Conservation (phyloP, 2,888 invertebrate species). For the Rhamnusium bicolor region DNA sequence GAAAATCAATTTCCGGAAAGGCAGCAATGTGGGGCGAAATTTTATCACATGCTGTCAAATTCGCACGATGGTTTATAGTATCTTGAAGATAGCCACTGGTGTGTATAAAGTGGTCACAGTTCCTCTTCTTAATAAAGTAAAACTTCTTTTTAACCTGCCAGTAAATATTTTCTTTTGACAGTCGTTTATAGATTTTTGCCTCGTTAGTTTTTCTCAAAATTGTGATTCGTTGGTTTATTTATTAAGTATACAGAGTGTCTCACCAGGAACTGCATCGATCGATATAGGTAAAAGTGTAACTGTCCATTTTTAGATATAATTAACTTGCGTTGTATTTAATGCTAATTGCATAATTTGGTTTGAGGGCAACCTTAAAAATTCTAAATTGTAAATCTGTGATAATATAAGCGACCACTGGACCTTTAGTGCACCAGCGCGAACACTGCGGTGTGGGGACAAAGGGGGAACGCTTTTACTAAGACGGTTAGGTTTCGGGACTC, state of each 20-base stretch:
- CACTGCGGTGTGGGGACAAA: too few species aligned
- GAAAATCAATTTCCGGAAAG: conserved; percentile 66
- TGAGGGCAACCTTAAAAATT: too few species aligned
- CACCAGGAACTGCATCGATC: too few species aligned
- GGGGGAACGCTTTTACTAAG: too few species aligned
- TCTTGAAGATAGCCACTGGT: conserved; percentile 43
- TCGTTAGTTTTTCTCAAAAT: neutral
- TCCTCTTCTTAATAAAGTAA: conserved; percentile 21
- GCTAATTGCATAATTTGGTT: too few species aligned
- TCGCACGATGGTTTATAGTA: conserved; percentile 41
- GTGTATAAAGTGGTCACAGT: conserved; percentile 38
- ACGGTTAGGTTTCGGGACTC: too few species aligned
- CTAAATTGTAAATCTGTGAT: too few species aligned
- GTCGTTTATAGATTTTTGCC: neutral
- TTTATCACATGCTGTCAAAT: conserved; percentile 44
- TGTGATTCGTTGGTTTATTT: neutral
- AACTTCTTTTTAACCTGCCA: conserved; percentile 5
- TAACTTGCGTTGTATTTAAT: too few species aligned
- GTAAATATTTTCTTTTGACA: conserved; percentile 11
- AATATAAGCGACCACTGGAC: too few species aligned
- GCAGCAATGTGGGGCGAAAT: conserved; percentile 27
- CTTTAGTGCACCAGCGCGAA: too few species aligned
- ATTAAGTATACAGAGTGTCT: neutral
- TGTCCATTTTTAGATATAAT: too few species aligned
- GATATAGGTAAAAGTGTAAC: too few species aligned